Evolutionary conservation across 2,113 vertebrate species (phyloP).

Genomic region (Odontesthes bonariensis): DNA sequence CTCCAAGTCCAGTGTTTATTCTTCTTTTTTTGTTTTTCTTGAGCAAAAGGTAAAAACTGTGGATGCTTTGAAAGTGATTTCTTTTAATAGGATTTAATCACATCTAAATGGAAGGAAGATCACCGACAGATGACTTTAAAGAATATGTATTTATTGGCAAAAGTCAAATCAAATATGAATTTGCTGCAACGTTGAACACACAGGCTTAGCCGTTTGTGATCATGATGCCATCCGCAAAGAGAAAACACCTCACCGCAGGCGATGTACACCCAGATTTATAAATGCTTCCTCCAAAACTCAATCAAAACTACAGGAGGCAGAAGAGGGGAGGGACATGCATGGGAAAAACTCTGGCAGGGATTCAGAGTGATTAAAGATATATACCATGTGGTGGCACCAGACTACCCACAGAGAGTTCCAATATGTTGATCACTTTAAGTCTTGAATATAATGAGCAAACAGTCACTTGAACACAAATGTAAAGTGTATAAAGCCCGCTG

Average conservation of each 20-base stretch:
- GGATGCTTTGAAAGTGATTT: no score
- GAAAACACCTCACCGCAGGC: no score
- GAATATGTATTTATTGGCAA: no score
- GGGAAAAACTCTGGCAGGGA: not conserved
- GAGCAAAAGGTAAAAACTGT: no score
- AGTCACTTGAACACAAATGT: not conserved
- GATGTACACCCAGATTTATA: not conserved
- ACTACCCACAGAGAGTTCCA: not conserved
- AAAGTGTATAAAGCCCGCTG: not conserved
- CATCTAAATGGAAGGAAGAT: not conserved
- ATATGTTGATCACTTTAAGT: slow-evolving; percentile 10
- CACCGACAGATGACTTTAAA: no score
- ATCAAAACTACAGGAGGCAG: not conserved
- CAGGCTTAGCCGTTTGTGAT: not conserved
- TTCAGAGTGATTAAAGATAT: not conserved
- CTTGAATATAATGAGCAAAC: slow-evolving; percentile 5
- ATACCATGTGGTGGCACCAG: slow-evolving; percentile 1
- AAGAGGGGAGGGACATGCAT: not conserved
- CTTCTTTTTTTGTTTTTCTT: no score
- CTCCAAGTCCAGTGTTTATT: no score
- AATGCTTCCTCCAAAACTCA: not conserved
- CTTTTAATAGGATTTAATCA: no score
- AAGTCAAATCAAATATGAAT: not conserved
- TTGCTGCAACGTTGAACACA: not conserved
- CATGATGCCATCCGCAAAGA: no score